These are phyloP conservation scores for Neostethus bicornis DNA, from an alignment of 2,797 vertebrate species.

Conservation along the genomic window DNA sequence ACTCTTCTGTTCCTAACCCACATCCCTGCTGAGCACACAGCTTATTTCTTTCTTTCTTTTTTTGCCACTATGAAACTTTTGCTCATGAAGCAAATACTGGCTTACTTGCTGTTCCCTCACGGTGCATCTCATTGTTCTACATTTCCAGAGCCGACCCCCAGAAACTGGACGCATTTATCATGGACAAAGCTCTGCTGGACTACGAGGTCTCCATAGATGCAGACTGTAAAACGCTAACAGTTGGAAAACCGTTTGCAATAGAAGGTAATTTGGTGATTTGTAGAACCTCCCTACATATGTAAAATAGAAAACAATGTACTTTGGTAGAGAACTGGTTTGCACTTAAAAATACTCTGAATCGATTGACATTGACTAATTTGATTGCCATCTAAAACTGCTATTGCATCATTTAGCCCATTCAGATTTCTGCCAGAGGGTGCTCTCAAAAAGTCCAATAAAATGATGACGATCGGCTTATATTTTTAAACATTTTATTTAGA, in stretches of 20 bases:
- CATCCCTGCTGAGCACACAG: no score
- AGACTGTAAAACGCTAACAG: conserved; percentile 95
- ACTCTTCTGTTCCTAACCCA: not conserved
- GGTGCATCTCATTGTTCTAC: conserved; percentile 11
- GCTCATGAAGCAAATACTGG: not conserved
- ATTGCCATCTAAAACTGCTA: not conserved
- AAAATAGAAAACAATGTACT: no score
- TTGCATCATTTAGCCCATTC: not conserved
- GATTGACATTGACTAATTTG: not conserved
- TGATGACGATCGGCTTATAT: not conserved
- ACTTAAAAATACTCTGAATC: not conserved
- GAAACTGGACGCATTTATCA: conserved; percentile 97
- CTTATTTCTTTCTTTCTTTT: not conserved
- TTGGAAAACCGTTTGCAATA: conserved; percentile 98
- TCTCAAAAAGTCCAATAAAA: not conserved
- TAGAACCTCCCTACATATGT: not conserved
- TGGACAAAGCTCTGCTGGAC: conserved; percentile 98
- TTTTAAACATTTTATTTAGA: no score
- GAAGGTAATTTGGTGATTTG: conserved; percentile 83
- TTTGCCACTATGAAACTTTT: not conserved
- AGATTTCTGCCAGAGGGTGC: not conserved
- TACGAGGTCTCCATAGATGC: conserved; percentile 98
- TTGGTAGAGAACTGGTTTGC: not conserved
- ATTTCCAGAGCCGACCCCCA: conserved; percentile 90
- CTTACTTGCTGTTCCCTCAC: conserved; percentile 3